A percentile compares a stretch with the other conserved stretches of the same genome.
phyloP scores from a whole-genome alignment of 1,140 invertebrate genomes.

The Antheraea pernyi region DNA sequence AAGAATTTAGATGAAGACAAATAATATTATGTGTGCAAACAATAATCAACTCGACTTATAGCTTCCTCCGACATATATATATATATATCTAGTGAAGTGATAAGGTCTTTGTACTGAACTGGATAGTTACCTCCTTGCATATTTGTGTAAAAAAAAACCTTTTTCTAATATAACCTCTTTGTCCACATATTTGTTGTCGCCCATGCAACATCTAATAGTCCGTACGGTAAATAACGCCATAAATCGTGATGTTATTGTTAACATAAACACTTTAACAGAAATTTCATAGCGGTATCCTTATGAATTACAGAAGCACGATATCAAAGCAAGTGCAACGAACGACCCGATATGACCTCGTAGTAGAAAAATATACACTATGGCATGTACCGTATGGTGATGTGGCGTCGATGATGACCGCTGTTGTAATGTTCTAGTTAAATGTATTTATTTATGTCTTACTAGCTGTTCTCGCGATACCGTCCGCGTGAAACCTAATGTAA shows the following conservation, averaged over 20 bases:
- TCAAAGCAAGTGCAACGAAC: not conserved
- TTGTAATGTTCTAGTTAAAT: too few species aligned
- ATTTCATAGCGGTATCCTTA: not conserved
- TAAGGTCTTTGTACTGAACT: too few species aligned
- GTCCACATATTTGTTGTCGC: not conserved
- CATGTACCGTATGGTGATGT: too few species aligned
- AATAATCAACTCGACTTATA: too few species aligned
- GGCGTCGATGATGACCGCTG: not conserved
- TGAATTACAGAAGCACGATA: not conserved
- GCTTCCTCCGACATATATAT: too few species aligned
- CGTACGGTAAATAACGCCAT: not conserved
- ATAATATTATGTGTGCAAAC: too few species aligned
- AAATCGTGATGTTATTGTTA: not conserved
- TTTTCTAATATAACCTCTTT: not conserved
- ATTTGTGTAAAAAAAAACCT: not conserved
- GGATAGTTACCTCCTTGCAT: not conserved
- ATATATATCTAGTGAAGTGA: too few species aligned
- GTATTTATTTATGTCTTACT: too few species aligned
- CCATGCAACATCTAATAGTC: not conserved
- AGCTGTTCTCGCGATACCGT: too few species aligned
- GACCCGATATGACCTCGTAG: not conserved
- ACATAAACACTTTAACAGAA: not conserved
- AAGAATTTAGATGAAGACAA: too few species aligned
- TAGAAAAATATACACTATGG: not conserved
- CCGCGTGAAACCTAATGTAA: too few species aligned